Conservation (phyloP, 1,140 invertebrate genomes). For the Dendroctonus valens region DNA sequence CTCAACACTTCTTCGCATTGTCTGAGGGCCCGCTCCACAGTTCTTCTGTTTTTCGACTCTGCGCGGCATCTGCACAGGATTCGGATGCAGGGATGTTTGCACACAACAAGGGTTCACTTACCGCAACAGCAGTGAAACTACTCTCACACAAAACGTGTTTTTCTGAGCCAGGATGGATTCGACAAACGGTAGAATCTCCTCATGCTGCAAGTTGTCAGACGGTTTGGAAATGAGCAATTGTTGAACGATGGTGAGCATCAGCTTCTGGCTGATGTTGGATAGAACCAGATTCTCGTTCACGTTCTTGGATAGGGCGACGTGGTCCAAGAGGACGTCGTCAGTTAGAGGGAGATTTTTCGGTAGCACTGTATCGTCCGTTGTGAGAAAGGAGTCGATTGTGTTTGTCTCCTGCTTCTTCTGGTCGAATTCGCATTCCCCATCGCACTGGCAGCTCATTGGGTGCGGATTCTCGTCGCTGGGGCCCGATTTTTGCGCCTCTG, state of each 20-base stretch:
- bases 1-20: slow-evolving; percentile 81
- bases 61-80: slow-evolving; percentile 62
- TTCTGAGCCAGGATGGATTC: slow-evolving; percentile 62
- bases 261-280: slow-evolving; percentile 72
- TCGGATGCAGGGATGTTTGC: background rate
- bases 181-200: slow-evolving; percentile 80
- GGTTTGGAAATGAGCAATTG: slow-evolving; percentile 71
- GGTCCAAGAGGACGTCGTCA: slow-evolving; percentile 81
- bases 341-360: slow-evolving; percentile 68
- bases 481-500: background rate
- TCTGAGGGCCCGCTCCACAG: slow-evolving; percentile 75
- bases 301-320: slow-evolving; percentile 68
- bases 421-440: no score
- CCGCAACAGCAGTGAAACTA: slow-evolving; percentile 63
- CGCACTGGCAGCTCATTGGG: no score
- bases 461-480: no score
- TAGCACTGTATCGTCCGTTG: slow-evolving; percentile 54
- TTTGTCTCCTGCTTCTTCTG: no score
- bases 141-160: slow-evolving; percentile 69
- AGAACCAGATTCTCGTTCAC: slow-evolving; percentile 54
- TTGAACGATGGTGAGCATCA: slow-evolving; percentile 71
- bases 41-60: slow-evolving; percentile 73
- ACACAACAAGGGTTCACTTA: background rate
- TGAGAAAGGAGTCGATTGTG: slow-evolving; percentile 16
- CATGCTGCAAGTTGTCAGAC: slow-evolving; percentile 71